phyloP scores from a whole-genome alignment of 2,888 invertebrate species.

The Drosophila meridionalis region DNA sequence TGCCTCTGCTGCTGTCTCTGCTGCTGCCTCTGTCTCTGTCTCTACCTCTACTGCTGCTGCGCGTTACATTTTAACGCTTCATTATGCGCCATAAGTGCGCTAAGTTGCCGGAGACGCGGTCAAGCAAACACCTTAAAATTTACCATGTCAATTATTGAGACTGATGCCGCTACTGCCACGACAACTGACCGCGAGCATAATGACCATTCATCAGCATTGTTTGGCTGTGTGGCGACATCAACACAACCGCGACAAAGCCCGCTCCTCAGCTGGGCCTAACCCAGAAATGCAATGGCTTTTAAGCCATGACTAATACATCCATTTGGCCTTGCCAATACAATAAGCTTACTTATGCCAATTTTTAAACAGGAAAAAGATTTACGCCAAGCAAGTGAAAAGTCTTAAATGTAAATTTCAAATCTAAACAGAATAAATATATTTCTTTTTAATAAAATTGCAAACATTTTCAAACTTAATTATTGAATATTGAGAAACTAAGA shows the following conservation, averaged over 20 bases:
- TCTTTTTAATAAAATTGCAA: too few species aligned
- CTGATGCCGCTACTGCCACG: constrained; percentile 29
- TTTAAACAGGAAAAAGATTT: background rate
- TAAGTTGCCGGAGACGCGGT: constrained; percentile 29
- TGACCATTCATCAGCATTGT: constrained; percentile 72
- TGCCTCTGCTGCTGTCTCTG: background rate
- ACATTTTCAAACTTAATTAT: too few species aligned
- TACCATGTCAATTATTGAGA: constrained; percentile 73
- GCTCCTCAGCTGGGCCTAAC: constrained; percentile 48
- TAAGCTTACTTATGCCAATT: constrained; percentile 38
- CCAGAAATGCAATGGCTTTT: constrained; percentile 34
- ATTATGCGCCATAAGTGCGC: constrained; percentile 71
- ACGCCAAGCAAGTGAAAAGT: background rate
- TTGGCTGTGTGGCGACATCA: constrained; percentile 61
- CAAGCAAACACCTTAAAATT: constrained; percentile 58
- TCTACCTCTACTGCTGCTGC: constrained; percentile 29
- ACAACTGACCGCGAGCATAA: constrained; percentile 28
- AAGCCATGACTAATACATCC: constrained; percentile 49
- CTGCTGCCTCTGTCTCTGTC: constrained; percentile 22
- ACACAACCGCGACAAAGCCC: constrained; percentile 37
- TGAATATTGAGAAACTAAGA: too few species aligned
- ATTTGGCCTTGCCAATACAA: constrained; percentile 45
- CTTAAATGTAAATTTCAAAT: background rate
- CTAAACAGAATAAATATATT: too few species aligned
- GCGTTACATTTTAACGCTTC: constrained; percentile 79